Conservation (phyloP, 2,888 invertebrate genomes). For the Hirtodrosophila alboralis region DNA sequence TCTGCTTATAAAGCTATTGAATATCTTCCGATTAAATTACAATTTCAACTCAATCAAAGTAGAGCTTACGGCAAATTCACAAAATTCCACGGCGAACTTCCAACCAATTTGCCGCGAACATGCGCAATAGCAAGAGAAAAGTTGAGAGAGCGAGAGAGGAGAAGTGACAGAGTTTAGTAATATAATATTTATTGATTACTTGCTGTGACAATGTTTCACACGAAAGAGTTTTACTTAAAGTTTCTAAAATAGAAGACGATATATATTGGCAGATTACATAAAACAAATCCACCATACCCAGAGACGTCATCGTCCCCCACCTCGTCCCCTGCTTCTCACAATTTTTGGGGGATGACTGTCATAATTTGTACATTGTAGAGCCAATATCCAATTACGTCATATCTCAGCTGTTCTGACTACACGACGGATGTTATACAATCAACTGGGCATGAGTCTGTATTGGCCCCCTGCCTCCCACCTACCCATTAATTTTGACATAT, state of each 20-base stretch:
- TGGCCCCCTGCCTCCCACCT: slow-evolving; percentile 17
- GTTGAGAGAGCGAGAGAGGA: neutral
- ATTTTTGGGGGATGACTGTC: slow-evolving; percentile 7
- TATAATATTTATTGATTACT: slow-evolving; percentile 74
- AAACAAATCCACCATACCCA: slow-evolving; percentile 28
- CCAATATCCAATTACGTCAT: slow-evolving; percentile 83
- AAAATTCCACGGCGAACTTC: slow-evolving; percentile 44
- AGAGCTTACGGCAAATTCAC: neutral
- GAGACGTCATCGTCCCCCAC: slow-evolving; percentile 12
- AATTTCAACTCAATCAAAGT: slow-evolving; percentile 4
- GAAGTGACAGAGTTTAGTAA: slow-evolving; percentile 45
- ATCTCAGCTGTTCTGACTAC: slow-evolving; percentile 82
- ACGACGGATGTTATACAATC: slow-evolving; percentile 65
- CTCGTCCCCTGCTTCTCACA: neutral
- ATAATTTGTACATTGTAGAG: slow-evolving; percentile 50
- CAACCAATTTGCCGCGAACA: slow-evolving; percentile 35
- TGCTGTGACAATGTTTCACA: slow-evolving; percentile 37
- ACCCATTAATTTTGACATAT: too few species aligned
- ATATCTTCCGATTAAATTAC: neutral
- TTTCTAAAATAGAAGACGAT: slow-evolving; percentile 27
- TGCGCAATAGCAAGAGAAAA: slow-evolving; percentile 31
- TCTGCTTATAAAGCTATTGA: too few species aligned
- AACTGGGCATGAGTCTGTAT: slow-evolving; percentile 24
- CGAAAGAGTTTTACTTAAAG: slow-evolving; percentile 46
- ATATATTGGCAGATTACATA: slow-evolving; percentile 45